Base-by-base conservation (phyloP, 2,888 invertebrate species). In the Steinernema carpocapsae region DNA sequence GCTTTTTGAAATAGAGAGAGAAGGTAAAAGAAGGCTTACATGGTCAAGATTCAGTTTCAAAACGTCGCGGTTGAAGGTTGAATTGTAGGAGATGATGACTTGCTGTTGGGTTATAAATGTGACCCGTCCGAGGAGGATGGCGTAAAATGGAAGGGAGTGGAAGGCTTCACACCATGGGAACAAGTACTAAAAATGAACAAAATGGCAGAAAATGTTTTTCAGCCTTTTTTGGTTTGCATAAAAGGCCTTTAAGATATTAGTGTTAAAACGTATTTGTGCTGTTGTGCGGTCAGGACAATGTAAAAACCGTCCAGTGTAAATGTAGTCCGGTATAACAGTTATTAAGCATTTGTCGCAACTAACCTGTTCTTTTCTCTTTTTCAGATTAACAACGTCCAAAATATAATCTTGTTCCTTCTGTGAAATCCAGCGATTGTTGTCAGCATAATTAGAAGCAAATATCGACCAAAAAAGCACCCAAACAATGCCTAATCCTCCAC, bases 401-500 rank as follows among this genome's bases (percentile, higher is more conserved):
- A 80, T 72, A 64, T 72, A 80, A 12, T 29, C 56, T 70, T 71
- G 74, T 64, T 83, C 83, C 24, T 75, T 75, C n/a, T 76, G 59
- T 7, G 75, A 72, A 10, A 83, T 78, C 76, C 77, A 83, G 12
- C 37, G 64, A n/a, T 32, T 29, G 7, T n/a, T 29, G 17, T 64
- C 64, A 29, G 32, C 64, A 29, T 64, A 64, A 19, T 64, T 64
- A 2, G 64, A 29, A 29, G 32, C 6, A 12, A 29, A 29, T 1
- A 64, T 1, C 29, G 45, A 29, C 74, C 74, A 74, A 4, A 45
- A 32, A 37, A 74, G 10, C 22, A 12, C 14, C 74, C 74, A 74
- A 1, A 26, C 14, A 26, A 70, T 7, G 12, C 29, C 37, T 17
- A 37, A 4, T 42, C 10, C n/a, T 72, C 84, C 82, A 51, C 79